Conservation (phyloP, 2,797 vertebrate genomes). For the Gymnopithys bicolor region DNA sequence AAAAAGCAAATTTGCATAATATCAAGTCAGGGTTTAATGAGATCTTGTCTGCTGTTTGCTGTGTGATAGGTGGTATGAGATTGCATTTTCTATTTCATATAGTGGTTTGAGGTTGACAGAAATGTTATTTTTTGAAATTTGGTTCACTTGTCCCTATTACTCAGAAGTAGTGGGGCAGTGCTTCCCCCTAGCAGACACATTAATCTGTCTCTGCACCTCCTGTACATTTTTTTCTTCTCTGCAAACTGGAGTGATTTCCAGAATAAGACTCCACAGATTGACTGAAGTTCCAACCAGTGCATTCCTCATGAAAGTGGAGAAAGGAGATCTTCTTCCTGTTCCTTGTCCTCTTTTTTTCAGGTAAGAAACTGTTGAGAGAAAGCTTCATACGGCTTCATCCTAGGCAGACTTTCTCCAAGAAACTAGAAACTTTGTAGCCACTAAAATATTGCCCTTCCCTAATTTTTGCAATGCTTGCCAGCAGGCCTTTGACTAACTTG, state of each 20-base stretch:
- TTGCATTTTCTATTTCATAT: not conserved
- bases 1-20: not conserved
- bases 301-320: not conserved
- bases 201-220: rapidly evolving
- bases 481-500: not conserved
- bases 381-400: not conserved
- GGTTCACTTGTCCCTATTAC: not conserved
- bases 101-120: not conserved
- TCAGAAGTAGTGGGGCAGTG: not conserved
- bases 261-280: not conserved
- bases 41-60: not conserved
- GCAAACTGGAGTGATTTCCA: not conserved
- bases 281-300: not conserved
- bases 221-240: not conserved
- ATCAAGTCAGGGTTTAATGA: not conserved
- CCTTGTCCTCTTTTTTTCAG: not conserved
- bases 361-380: not conserved
- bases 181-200: not conserved
- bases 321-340: not conserved
- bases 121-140: not conserved
- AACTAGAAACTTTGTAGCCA: not conserved
- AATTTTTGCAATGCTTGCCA: not conserved
- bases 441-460: not conserved
- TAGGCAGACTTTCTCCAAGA: not conserved
- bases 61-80: not conserved